phyloP scores from a whole-genome alignment of 2,113 vertebrate genomes.

The Struthidea cinerea region DNA sequence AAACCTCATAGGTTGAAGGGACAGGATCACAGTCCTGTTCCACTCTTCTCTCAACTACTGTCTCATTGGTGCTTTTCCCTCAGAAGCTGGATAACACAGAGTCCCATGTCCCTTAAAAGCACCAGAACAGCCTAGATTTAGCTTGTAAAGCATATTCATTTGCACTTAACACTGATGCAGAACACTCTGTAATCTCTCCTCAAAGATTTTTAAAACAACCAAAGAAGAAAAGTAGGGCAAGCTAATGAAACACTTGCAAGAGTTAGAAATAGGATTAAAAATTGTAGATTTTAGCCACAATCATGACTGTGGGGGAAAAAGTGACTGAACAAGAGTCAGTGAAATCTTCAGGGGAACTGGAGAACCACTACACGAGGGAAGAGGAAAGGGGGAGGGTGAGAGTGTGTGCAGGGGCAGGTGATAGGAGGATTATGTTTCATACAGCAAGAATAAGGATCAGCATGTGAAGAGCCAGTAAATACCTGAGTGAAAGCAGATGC shows the following conservation, averaged over 20 bases:
- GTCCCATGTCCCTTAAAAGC: neutral
- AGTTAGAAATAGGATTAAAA: slow-evolving; percentile 22
- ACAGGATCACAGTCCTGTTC: neutral
- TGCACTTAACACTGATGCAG: slow-evolving; percentile 1
- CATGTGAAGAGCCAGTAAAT: neutral
- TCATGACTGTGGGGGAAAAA: neutral
- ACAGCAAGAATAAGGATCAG: neutral
- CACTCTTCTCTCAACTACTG: neutral
- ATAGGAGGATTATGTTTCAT: neutral
- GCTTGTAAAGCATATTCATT: slow-evolving; percentile 27
- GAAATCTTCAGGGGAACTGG: neutral
- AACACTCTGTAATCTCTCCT: neutral
- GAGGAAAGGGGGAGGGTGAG: neutral
- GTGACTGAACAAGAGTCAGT: neutral
- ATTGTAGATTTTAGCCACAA: neutral
- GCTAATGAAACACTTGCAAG: slow-evolving; percentile 41
- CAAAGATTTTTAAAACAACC: slow-evolving; percentile 26
- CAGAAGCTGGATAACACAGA: neutral
- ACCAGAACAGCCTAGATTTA: slow-evolving; percentile 6
- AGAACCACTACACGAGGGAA: neutral
- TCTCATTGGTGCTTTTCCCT: neutral
- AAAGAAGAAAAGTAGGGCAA: slow-evolving; percentile 50
- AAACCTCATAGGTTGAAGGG: neutral
- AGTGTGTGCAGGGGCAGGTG: neutral
- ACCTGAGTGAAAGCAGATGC: neutral